These are phyloP conservation scores for Microcebus ravelobensis DNA, from an alignment of 2,113 vertebrate genomes.

Conservation along the genomic window DNA sequence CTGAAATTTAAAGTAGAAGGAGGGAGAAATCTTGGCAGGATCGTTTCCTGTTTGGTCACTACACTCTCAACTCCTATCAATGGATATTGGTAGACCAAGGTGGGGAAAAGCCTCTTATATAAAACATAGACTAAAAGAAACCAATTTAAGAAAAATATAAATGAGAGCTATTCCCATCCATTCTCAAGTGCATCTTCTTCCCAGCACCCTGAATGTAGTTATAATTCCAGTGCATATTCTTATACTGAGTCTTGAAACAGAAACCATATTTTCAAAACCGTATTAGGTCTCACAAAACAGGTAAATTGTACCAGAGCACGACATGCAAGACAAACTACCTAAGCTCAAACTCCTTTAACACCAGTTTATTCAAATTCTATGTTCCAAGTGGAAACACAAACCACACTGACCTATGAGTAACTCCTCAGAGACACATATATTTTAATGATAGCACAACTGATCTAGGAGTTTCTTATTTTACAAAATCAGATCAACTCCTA, in stretches of 20 bases:
- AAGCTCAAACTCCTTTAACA: neutral
- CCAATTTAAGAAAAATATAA: neutral
- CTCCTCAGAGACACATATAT: neutral
- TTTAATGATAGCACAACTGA: neutral
- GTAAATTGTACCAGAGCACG: neutral
- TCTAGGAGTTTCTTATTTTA: neutral
- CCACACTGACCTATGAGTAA: neutral
- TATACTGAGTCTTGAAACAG: neutral
- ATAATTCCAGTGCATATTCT: neutral
- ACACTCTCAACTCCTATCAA: neutral
- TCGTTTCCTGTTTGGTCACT: neutral
- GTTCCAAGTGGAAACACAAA: neutral
- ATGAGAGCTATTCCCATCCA: neutral
- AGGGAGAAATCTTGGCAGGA: neutral
- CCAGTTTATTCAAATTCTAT: neutral
- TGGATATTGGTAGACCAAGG: neutral
- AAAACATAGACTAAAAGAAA: neutral
- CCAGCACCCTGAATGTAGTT: neutral
- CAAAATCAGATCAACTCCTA: neutral
- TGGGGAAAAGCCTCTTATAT: neutral
- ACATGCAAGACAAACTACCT: neutral
- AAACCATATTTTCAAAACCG: neutral
- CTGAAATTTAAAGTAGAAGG: neutral
- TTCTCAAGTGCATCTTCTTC: neutral
- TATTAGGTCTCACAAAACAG: neutral